Conservation (phyloP, 2,888 invertebrate genomes). For the Microctonus brassicae region DNA sequence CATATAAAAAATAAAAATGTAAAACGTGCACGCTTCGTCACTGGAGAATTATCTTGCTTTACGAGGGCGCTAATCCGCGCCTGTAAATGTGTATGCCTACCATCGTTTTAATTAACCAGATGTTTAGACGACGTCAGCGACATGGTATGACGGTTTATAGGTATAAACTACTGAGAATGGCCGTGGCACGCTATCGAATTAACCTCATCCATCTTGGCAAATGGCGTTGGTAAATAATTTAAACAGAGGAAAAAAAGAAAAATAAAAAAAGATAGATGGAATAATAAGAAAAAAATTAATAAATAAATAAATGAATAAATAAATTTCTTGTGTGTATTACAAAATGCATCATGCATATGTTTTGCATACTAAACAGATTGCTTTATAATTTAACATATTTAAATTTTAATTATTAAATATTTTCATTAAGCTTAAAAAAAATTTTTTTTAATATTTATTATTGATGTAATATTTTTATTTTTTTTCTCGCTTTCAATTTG, state of each 20-base stretch:
- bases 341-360: not conserved
- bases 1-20: constrained; percentile 14
- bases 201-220: constrained; percentile 45
- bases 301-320: too few species aligned
- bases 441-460: too few species aligned
- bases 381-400: not conserved
- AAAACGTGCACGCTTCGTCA: constrained; percentile 36
- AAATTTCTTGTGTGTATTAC: not conserved
- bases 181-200: constrained; percentile 42
- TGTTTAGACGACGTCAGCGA: constrained; percentile 56
- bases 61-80: constrained; percentile 30
- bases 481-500: too few species aligned
- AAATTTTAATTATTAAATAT: not conserved
- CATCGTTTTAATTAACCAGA: constrained; percentile 60
- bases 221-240: constrained; percentile 40
- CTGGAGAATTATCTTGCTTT: constrained; percentile 34
- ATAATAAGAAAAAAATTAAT: not conserved
- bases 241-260: too few species aligned
- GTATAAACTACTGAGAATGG: constrained; percentile 26
- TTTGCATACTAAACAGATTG: not conserved
- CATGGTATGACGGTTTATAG: constrained; percentile 33
- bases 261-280: not conserved
- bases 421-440: not conserved
- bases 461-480: too few species aligned
- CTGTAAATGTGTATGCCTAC: constrained; percentile 37